Conservation (phyloP, 2,888 invertebrate genomes). For the Cheilosia vulpina region DNA sequence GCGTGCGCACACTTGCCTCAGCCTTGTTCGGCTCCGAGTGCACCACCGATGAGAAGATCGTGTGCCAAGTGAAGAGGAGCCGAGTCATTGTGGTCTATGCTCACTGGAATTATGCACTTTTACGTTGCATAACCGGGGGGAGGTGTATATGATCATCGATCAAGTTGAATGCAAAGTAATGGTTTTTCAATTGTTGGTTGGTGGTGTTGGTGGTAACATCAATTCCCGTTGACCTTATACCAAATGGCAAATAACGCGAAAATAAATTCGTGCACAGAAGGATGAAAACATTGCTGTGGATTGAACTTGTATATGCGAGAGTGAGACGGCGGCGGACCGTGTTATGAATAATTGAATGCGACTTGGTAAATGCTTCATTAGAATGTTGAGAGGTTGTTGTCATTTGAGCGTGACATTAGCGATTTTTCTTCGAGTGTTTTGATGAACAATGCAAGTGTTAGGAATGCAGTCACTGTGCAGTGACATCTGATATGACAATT, state of each 20-base stretch:
- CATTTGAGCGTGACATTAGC: conserved; percentile 63
- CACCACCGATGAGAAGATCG: conserved; percentile 39
- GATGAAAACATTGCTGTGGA: conserved; percentile 46
- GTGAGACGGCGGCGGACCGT: neutral
- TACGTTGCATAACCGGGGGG: conserved; percentile 45
- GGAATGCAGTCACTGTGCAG: conserved; percentile 45
- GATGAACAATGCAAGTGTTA: conserved; percentile 47
- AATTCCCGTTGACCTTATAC: conserved; percentile 67
- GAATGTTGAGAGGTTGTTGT: conserved; percentile 45
- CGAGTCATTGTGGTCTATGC: conserved; percentile 37
- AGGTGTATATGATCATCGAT: conserved; percentile 56
- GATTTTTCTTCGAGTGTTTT: conserved; percentile 27
- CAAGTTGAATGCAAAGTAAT: conserved; percentile 67
- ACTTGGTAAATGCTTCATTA: conserved; percentile 38
- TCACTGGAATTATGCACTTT: conserved; percentile 40
- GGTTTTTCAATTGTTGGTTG: conserved; percentile 51
- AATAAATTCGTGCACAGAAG: conserved; percentile 45
- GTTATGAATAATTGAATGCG: conserved; percentile 63
- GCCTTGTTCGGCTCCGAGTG: conserved; percentile 34
- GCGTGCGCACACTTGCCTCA: conserved; percentile 35
- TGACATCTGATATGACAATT: conserved; percentile 30
- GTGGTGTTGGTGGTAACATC: conserved; percentile 20
- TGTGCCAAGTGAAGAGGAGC: conserved; percentile 63
- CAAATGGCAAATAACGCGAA: conserved; percentile 64
- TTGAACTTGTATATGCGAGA: conserved; percentile 57